These are phyloP conservation scores for Cotesia chilonis DNA, from an alignment of 1,140 invertebrate species.

Conservation along the genomic window DNA sequence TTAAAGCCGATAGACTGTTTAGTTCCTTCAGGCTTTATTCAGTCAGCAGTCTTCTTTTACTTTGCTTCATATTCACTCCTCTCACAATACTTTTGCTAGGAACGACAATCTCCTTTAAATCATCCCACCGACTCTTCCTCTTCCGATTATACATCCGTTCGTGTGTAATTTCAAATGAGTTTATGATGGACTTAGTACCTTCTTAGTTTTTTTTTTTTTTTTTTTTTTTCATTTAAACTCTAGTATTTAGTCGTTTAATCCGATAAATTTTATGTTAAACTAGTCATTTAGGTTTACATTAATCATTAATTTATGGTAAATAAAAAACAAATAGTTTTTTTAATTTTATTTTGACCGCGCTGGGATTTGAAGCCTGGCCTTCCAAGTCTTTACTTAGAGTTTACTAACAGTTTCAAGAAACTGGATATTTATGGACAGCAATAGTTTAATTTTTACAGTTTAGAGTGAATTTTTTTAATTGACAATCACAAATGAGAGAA, in stretches of 20 bases:
- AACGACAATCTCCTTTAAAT: constrained; percentile 28
- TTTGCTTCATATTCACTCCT: neutral
- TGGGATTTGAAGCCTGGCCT: too few relatives aligned
- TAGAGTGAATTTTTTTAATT: too few relatives aligned
- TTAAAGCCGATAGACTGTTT: constrained; percentile 35
- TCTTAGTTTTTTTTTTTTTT: constrained; percentile 24
- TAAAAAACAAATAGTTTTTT: too few relatives aligned
- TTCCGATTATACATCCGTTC: constrained; percentile 29
- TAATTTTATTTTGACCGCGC: too few relatives aligned
- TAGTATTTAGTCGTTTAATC: neutral
- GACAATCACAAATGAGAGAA: too few relatives aligned
- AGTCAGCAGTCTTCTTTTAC: neutral
- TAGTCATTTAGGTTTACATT: too few relatives aligned
- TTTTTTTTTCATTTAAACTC: neutral
- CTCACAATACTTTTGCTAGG: constrained; percentile 2
- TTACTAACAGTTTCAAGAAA: too few relatives aligned
- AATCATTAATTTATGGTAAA: too few relatives aligned
- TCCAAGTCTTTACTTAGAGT: too few relatives aligned
- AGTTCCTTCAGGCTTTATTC: constrained; percentile 27
- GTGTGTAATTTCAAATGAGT: constrained; percentile 27
- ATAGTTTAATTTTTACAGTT: too few relatives aligned
- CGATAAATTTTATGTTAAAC: too few relatives aligned
- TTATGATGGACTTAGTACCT: constrained; percentile 23
- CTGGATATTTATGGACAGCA: too few relatives aligned
- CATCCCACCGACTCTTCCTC: constrained; percentile 25